Conservation (phyloP, 2,888 invertebrate species). For the Argyresthia goedartella region DNA sequence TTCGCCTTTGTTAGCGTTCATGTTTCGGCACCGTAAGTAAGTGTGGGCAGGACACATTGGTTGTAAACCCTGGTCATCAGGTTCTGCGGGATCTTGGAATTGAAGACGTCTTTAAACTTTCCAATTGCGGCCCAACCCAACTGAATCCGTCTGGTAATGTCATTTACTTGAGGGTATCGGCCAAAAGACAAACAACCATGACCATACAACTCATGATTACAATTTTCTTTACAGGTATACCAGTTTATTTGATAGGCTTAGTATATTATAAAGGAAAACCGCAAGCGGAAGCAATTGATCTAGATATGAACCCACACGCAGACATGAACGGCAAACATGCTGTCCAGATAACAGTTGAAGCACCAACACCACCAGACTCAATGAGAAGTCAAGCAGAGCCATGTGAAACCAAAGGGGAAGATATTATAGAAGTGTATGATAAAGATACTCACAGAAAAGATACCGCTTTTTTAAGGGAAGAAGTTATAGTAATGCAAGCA, state of each 20-base stretch:
- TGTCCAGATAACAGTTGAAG: conserved; percentile 52
- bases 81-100: no score
- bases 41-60: no score
- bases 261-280: conserved; percentile 34
- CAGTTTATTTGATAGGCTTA: conserved; percentile 44
- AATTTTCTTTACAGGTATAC: conserved; percentile 38
- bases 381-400: conserved; percentile 19
- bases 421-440: conserved; percentile 15
- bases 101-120: no score
- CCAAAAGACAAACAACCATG: no score
- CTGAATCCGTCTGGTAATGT: no score
- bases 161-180: not conserved
- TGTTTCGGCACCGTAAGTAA: no score
- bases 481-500: conserved; percentile 38
- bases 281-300: conserved; percentile 22
- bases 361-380: conserved; percentile 53
- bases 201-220: not conserved
- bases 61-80: no score
- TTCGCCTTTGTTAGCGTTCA: no score
- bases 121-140: no score
- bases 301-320: conserved; percentile 21
- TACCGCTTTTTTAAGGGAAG: conserved; percentile 21
- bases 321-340: conserved; percentile 42
- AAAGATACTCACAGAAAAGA: conserved; percentile 20
- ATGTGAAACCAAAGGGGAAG: conserved; percentile 19